phyloP scores from a whole-genome alignment of 2,888 invertebrate genomes.

The Aphodius granarius region DNA sequence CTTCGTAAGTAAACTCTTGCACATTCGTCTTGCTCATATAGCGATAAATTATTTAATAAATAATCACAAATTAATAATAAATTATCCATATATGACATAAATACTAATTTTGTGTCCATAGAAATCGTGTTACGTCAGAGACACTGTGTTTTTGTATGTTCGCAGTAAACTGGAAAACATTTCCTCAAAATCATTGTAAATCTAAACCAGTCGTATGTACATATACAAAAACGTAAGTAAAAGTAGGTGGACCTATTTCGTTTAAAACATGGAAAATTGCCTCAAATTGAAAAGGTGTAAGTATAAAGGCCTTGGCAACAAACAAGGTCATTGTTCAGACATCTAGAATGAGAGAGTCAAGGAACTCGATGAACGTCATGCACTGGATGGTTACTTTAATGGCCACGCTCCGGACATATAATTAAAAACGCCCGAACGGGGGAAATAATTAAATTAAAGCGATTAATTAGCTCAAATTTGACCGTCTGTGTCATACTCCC shows the following conservation, averaged over 20 bases:
- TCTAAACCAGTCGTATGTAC: no score
- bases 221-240: neutral
- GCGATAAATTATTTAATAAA: no score
- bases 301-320: conserved; percentile 32
- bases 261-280: no score
- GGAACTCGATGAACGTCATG: conserved; percentile 29
- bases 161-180: no score
- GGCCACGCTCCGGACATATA: conserved; percentile 12
- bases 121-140: no score
- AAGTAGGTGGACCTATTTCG: neutral
- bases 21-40: no score
- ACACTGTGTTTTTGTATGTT: no score
- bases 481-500: neutral
- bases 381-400: conserved; percentile 33
- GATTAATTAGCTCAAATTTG: neutral
- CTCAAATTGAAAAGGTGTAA: neutral
- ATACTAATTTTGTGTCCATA: no score
- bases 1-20: no score
- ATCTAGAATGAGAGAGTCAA: conserved; percentile 32
- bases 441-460: neutral
- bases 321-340: conserved; percentile 35
- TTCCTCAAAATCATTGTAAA: no score
- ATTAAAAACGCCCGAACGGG: conserved; percentile 2
- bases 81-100: no score
- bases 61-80: no score